These are phyloP conservation scores for Acleris laterana DNA, from an alignment of 2,888 invertebrate genomes.

Conservation along the genomic window DNA sequence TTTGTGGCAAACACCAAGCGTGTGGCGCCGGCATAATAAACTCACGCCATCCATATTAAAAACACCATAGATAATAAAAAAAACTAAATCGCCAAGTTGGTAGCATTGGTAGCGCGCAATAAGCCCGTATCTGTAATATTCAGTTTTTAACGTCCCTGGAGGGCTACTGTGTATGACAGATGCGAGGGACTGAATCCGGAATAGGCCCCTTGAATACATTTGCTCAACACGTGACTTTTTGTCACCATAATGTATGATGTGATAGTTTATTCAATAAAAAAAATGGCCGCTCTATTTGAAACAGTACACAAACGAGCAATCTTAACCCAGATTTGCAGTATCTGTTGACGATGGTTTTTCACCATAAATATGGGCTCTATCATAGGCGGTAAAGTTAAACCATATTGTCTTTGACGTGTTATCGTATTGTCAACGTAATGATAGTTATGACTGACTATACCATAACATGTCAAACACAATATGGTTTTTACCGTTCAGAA, in stretches of 20 bases:
- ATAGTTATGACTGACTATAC: too few relatives aligned
- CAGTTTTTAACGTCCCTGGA: conserved; percentile 76
- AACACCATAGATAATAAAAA: background rate
- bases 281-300: background rate
- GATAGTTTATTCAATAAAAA: conserved; percentile 41
- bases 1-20: too few relatives aligned
- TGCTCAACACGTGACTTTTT: conserved; percentile 73
- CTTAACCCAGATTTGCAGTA: too few relatives aligned
- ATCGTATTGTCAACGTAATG: too few relatives aligned
- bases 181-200: conserved; percentile 69
- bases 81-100: background rate
- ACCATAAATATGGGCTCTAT: too few relatives aligned
- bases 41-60: conserved; percentile 2
- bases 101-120: conserved; percentile 57
- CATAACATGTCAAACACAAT: too few relatives aligned
- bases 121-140: conserved; percentile 82
- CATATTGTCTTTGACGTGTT: too few relatives aligned
- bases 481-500: too few relatives aligned
- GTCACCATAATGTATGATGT: conserved; percentile 66
- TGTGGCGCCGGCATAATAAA: too few relatives aligned
- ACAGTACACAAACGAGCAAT: background rate
- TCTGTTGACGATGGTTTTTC: too few relatives aligned
- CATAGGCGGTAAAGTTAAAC: too few relatives aligned
- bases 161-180: conserved; percentile 79
- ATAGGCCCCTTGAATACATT: conserved; percentile 80